phyloP scores from a whole-genome alignment of 1,140 invertebrate species.

The Ostrea edulis region DNA sequence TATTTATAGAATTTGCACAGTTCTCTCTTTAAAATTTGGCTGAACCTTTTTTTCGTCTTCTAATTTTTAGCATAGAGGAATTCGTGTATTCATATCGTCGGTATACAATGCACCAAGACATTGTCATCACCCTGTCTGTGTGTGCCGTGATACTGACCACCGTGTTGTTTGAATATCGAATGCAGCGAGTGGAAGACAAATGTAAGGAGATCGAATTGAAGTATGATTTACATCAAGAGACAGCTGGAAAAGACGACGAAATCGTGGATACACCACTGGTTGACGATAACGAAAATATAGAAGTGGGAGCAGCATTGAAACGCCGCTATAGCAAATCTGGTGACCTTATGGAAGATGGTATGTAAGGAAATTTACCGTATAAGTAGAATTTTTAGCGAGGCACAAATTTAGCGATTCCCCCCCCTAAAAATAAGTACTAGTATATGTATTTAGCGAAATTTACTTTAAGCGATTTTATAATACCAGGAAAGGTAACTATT shows the following conservation, averaged over 20 bases:
- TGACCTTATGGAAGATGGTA: background rate
- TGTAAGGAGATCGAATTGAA: background rate
- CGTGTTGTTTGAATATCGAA: background rate
- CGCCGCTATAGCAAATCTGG: background rate
- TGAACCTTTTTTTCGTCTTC: too few relatives aligned
- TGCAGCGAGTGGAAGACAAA: background rate
- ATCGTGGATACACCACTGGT: background rate
- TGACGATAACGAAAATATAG: background rate
- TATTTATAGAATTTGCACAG: too few relatives aligned
- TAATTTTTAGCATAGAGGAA: too few relatives aligned
- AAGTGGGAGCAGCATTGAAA: background rate
- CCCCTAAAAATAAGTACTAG: too few relatives aligned
- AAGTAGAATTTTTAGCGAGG: too few relatives aligned
- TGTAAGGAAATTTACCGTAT: too few relatives aligned
- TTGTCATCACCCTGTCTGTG: constrained; percentile 14
- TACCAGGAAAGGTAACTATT: too few relatives aligned
- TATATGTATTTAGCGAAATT: too few relatives aligned
- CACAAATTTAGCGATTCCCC: too few relatives aligned
- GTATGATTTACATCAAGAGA: background rate
- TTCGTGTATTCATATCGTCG: too few relatives aligned
- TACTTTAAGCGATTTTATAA: too few relatives aligned
- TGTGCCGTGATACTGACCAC: constrained; percentile 8
- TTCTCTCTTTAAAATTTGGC: too few relatives aligned
- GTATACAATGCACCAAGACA: background rate
- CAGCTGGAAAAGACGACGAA: background rate